Conservation (phyloP, 2,888 invertebrate genomes). For the Drosophila greeni region DNA sequence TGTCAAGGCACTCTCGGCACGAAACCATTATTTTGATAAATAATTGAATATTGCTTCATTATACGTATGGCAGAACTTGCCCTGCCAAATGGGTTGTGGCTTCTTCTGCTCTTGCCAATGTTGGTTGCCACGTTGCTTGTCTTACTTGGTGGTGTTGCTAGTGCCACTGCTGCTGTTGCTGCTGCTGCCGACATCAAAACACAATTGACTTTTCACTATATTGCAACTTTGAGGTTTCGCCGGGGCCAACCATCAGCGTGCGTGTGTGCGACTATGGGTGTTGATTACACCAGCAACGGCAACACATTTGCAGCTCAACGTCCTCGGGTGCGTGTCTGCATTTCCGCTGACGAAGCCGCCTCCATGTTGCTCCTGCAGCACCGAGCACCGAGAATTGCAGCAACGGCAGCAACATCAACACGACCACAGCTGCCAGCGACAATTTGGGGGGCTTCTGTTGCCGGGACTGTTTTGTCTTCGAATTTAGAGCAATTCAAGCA, state of each 20-base stretch:
- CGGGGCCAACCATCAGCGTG: constrained; percentile 29
- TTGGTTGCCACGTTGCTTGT: constrained; percentile 24
- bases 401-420: constrained; percentile 27
- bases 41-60: constrained; percentile 67
- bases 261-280: constrained; percentile 25
- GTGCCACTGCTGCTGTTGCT: constrained; percentile 1
- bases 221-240: constrained; percentile 63
- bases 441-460: constrained; percentile 46
- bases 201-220: constrained; percentile 70
- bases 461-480: constrained; percentile 51
- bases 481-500: constrained; percentile 51
- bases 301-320: constrained; percentile 41
- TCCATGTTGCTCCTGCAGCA: constrained; percentile 9
- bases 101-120: constrained; percentile 40
- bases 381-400: constrained; percentile 8
- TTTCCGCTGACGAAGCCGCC: constrained; percentile 50
- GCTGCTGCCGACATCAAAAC: constrained; percentile 61
- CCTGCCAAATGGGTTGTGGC: constrained; percentile 53
- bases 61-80: constrained; percentile 46
- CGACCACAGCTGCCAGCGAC: constrained; percentile 50
- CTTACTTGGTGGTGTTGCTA: constrained; percentile 10
- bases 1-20: constrained; percentile 11
- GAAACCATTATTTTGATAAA: constrained; percentile 60
- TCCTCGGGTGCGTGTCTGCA: constrained; percentile 50
- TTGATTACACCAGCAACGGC: constrained; percentile 48